A percentile compares a stretch with the other conserved stretches of the same genome.
Conservation (phyloP, 2,888 invertebrate genomes). For the Cosmorhoe ocellata region DNA sequence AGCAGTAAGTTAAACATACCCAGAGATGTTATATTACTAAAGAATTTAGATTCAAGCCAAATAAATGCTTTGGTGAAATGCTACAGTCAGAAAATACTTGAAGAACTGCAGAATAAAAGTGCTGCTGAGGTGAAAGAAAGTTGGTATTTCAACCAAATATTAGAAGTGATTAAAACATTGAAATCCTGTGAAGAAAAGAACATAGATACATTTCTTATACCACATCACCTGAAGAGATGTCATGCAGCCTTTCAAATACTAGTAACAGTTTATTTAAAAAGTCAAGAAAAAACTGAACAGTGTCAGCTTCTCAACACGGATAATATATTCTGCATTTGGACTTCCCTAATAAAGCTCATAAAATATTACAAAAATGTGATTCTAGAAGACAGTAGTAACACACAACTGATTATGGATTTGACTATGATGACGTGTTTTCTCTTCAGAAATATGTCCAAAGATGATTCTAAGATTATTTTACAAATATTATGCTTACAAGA, state of each 20-base stretch:
- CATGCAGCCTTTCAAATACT: slow-evolving; percentile 53
- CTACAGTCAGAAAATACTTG: slow-evolving; percentile 51
- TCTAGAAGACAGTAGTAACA: slow-evolving; percentile 38
- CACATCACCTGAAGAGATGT: slow-evolving; percentile 56
- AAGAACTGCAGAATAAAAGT: slow-evolving; percentile 38
- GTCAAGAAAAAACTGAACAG: slow-evolving; percentile 24
- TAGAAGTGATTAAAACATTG: slow-evolving; percentile 49
- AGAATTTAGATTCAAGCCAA: slow-evolving; percentile 52
- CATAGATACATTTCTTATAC: slow-evolving; percentile 51
- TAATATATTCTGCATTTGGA: slow-evolving; percentile 41
- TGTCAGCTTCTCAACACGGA: slow-evolving; percentile 38
- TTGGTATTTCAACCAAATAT: slow-evolving; percentile 56
- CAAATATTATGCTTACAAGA: slow-evolving; percentile 56
- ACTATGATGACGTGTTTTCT: slow-evolving; percentile 47
- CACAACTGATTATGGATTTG: slow-evolving; percentile 48
- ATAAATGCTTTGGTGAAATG: slow-evolving; percentile 52
- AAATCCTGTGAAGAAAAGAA: slow-evolving; percentile 50
- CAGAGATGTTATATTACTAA: slow-evolving; percentile 48
- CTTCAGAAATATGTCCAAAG: slow-evolving; percentile 36
- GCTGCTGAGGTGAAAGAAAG: slow-evolving; percentile 43
- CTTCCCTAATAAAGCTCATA: slow-evolving; percentile 46
- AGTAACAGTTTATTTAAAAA: slow-evolving; percentile 43
- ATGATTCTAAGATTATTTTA: slow-evolving; percentile 43
- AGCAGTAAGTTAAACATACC: slow-evolving; percentile 51
- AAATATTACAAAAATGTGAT: slow-evolving; percentile 44